phyloP scores from a whole-genome alignment of 2,113 vertebrate species.

The Zapus hudsonius region DNA sequence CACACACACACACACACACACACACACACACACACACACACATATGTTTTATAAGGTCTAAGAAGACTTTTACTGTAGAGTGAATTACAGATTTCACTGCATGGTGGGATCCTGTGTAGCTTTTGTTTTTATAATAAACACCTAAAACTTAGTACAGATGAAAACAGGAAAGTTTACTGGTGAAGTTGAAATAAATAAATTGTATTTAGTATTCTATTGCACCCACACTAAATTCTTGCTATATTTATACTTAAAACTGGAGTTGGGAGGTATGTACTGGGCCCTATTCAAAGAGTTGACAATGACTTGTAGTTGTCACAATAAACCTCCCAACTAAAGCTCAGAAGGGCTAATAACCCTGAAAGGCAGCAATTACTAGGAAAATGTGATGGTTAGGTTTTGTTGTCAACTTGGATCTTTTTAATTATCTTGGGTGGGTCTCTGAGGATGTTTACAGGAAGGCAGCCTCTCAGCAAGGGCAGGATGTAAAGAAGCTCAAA shows the following conservation, averaged over 20 bases:
- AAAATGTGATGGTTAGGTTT: no score
- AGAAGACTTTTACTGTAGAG: neutral
- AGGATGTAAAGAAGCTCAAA: no score
- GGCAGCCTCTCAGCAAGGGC: no score
- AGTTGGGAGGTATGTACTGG: neutral
- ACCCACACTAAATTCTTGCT: constrained; percentile 5
- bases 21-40: no score
- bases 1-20: no score
- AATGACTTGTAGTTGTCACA: neutral
- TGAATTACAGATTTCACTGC: neutral
- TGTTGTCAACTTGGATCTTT: no score
- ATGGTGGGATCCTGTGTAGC: neutral
- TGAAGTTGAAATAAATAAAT: constrained; percentile 27
- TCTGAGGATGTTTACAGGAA: no score
- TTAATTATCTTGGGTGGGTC: no score
- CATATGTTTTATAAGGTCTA: neutral
- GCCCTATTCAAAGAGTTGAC: neutral
- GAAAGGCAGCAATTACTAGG: neutral
- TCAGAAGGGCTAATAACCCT: neutral
- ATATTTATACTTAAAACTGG: neutral
- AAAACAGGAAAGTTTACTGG: neutral
- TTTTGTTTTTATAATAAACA: constrained; percentile 31
- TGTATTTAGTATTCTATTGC: neutral
- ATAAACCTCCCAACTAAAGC: neutral
- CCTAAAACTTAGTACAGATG: neutral